Evolutionary conservation across 2,888 invertebrate genomes (phyloP), one percentile per base, ranked within the genome.

Genomic region (Esperia sulphurella): DNA sequence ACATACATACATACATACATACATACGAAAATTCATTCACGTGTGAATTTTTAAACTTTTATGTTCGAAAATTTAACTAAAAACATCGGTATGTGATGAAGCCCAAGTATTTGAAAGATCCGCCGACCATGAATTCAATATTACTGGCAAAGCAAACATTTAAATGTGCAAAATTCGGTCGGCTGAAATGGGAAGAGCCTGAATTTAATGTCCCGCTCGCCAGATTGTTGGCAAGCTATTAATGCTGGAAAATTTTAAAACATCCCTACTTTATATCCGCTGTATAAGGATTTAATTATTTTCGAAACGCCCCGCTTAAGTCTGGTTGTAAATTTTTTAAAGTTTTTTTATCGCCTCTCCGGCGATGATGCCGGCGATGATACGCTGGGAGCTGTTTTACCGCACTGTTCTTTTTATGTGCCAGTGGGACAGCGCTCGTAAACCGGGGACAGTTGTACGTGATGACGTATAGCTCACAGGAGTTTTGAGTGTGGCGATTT

Each of bases 201-300:
- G 52, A 48, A 48, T 39, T 55, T 53, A 41, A 53, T 47, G 43
- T 39, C 55, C 47, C 52, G 46, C 39, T 5, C 52, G 44, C 48
- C 58, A 53, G 58, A 57, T 59, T 59, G 59, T 54, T 48, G 57
- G 45, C 41, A 38, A 38, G 54, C 57, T 47, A 52, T 60, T 59
- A 31, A 54, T 33, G 58, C 49, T 57, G 55, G 46, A 60, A 53
- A n/a, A 58, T 53, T 59, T 61, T 54, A 54, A 59, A 59, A 52
- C 51, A 51, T 43, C 55, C 53, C 52, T 41, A 45, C 48, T 53
- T 54, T 57, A 55, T 52, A 43, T 21, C 49, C 45, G 46, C 40
- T 35, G 14, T 41, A 46, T 46, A 42, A 52, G 40, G 54, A 53
- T 58, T 61, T 63, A 58, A 63, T 59, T 59, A 59, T 56, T 52